These are phyloP conservation scores for Nyctereutes procyonoides DNA, from an alignment of 2,113 vertebrate species.

Conservation along the genomic window DNA sequence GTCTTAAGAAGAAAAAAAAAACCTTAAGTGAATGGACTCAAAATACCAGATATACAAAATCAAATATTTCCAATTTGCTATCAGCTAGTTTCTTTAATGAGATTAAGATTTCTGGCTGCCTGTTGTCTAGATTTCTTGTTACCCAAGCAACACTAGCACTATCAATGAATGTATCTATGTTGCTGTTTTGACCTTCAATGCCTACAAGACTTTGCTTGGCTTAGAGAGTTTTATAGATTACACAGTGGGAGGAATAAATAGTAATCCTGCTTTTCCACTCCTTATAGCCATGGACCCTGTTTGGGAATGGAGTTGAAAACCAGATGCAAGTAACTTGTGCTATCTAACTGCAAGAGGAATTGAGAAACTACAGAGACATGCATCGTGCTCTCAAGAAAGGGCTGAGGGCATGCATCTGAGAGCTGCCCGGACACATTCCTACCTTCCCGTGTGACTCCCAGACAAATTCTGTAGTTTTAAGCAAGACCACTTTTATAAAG, in stretches of 20 bases:
- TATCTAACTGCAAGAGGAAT: not conserved
- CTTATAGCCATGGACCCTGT: not conserved
- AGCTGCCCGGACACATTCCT: not conserved
- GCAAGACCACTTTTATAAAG: not conserved
- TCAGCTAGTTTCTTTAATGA: not conserved
- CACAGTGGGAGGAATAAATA: not conserved
- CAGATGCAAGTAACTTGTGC: not conserved
- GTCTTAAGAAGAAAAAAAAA: not conserved
- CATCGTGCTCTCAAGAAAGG: not conserved
- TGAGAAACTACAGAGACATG: not conserved
- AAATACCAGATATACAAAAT: not conserved
- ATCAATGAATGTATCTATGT: not conserved
- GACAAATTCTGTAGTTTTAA: not conserved
- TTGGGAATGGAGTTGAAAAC: not conserved
- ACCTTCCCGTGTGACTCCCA: not conserved
- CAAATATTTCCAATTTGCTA: slow-evolving; percentile 1
- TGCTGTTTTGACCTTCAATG: not conserved
- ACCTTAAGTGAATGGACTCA: not conserved
- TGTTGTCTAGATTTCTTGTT: not conserved
- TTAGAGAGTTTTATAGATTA: not conserved
- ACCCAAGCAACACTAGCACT: not conserved
- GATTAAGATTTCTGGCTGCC: not conserved
- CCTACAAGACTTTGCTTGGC: not conserved
- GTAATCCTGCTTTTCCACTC: not conserved
- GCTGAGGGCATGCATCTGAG: too few species aligned